phyloP scores from a whole-genome alignment of 2,888 invertebrate species.

The Galeopsomyia nigrocyanea region DNA sequence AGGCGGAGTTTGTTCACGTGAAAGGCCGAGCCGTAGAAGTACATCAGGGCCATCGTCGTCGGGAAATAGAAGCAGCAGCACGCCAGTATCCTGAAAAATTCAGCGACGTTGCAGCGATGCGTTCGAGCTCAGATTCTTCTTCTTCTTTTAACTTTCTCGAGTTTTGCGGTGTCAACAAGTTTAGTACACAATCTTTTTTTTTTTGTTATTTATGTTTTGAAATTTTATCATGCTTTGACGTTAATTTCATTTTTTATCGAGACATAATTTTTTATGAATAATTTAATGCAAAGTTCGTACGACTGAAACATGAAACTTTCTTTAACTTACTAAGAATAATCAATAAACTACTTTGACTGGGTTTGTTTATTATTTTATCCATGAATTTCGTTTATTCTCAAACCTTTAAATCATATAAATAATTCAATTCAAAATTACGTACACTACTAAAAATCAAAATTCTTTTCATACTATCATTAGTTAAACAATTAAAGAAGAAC shows the following conservation, averaged over 20 bases:
- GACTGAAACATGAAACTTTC: too few relatives aligned
- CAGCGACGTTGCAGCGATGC: neutral
- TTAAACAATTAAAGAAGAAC: slow-evolving; percentile 33
- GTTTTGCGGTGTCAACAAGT: neutral
- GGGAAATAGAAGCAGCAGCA: slow-evolving; percentile 92
- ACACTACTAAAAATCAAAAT: neutral
- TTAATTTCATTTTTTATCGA: too few relatives aligned
- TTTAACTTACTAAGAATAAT: too few relatives aligned
- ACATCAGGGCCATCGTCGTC: slow-evolving; percentile 92
- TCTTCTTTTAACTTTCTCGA: neutral
- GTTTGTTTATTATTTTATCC: too few relatives aligned
- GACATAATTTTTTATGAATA: too few relatives aligned
- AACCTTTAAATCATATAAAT: too few relatives aligned
- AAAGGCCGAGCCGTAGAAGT: slow-evolving; percentile 91
- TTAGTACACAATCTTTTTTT: neutral
- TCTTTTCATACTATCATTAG: neutral
- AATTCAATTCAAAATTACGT: too few relatives aligned
- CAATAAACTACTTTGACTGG: too few relatives aligned
- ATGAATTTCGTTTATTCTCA: too few relatives aligned
- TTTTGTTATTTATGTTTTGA: neutral
- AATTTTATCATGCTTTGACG: too few relatives aligned
- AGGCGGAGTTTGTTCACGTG: slow-evolving; percentile 87
- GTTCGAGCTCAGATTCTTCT: neutral
- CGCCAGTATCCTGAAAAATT: slow-evolving; percentile 80
- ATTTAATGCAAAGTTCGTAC: too few relatives aligned